A percentile compares a stretch with the other conserved stretches of the same genome.
These are phyloP conservation scores for Meiosimyza decipiens DNA, from an alignment of 2,888 invertebrate genomes.

Conservation along the genomic window DNA sequence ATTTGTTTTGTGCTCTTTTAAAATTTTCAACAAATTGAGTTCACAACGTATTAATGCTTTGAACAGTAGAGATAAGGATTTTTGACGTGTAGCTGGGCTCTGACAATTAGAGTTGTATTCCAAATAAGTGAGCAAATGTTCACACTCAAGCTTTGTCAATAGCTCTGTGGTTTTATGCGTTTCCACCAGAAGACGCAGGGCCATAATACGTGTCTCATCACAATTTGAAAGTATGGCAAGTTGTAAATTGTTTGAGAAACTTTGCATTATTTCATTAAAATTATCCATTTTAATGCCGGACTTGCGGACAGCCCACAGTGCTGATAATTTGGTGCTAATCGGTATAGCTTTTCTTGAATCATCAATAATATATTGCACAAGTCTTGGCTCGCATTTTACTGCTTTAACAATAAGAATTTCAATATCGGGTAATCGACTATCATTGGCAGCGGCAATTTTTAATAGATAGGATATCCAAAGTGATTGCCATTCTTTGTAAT, in stretches of 20 bases:
- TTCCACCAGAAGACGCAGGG: slow-evolving; percentile 78
- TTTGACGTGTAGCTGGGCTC: slow-evolving; percentile 77
- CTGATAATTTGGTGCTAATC: slow-evolving; percentile 61
- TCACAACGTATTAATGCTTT: slow-evolving; percentile 72
- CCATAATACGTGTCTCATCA: slow-evolving; percentile 75
- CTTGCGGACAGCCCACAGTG: slow-evolving; percentile 66
- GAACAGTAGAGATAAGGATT: slow-evolving; percentile 70
- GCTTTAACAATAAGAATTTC: slow-evolving; percentile 59
- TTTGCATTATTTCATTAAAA: slow-evolving; percentile 67
- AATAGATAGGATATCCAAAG: slow-evolving; percentile 68
- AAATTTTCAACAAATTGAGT: slow-evolving; percentile 63
- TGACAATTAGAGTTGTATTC: slow-evolving; percentile 77
- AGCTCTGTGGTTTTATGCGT: slow-evolving; percentile 79
- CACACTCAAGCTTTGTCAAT: slow-evolving; percentile 73
- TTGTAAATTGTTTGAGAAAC: slow-evolving; percentile 67
- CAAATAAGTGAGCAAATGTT: slow-evolving; percentile 73
- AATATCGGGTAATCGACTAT: slow-evolving; percentile 51
- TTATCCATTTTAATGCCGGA: slow-evolving; percentile 60
- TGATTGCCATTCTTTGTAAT: slow-evolving; percentile 66
- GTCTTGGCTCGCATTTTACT: slow-evolving; percentile 55
- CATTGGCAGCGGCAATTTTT: slow-evolving; percentile 47
- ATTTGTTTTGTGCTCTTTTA: slow-evolving; percentile 43
- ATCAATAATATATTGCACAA: slow-evolving; percentile 53
- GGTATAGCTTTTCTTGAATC: slow-evolving; percentile 43
- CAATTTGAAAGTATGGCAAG: slow-evolving; percentile 68